A percentile compares a stretch with the other conserved stretches of the same genome.
phyloP scores from a whole-genome alignment of 92 coral and sea anemone genomes.

The Virgularia gustaviana region DNA sequence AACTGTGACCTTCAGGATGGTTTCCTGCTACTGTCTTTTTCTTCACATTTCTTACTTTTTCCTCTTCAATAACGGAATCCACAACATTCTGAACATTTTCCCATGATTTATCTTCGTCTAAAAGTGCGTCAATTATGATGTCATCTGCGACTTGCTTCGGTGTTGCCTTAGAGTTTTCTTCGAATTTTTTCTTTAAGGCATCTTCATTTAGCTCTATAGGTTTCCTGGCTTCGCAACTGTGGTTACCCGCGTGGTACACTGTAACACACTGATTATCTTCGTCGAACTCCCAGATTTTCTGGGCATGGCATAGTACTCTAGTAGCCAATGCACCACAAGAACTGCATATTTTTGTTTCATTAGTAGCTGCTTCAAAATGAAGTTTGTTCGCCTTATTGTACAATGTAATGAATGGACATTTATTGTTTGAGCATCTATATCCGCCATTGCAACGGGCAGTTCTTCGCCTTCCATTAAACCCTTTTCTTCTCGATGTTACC shows the following conservation, averaged over 20 bases:
- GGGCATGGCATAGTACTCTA: not conserved
- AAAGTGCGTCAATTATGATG: slow-evolving; percentile 13
- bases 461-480: slow-evolving; percentile 13
- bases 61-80: slow-evolving; percentile 21
- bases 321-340: not conserved
- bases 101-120: slow-evolving; percentile 13
- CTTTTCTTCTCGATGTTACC: slow-evolving; percentile 21
- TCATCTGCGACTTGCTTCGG: slow-evolving; percentile 7
- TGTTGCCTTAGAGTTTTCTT: too few relatives aligned
- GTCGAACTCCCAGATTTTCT: slow-evolving; percentile 1
- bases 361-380: slow-evolving; percentile 4
- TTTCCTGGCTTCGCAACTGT: too few relatives aligned
- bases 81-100: slow-evolving; percentile 8
- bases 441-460: slow-evolving; percentile 16
- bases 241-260: too few relatives aligned
- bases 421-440: not conserved
- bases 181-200: too few relatives aligned
- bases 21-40: not conserved
- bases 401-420: slow-evolving; percentile 12
- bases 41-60: slow-evolving; percentile 10
- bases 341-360: not conserved
- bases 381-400: slow-evolving; percentile 4
- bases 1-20: slow-evolving; percentile 16
- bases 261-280: not conserved
- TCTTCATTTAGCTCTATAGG: too few relatives aligned